These are phyloP conservation scores for Thecocarcelia acutangulata DNA, from an alignment of 2,888 invertebrate genomes.

Conservation along the genomic window DNA sequence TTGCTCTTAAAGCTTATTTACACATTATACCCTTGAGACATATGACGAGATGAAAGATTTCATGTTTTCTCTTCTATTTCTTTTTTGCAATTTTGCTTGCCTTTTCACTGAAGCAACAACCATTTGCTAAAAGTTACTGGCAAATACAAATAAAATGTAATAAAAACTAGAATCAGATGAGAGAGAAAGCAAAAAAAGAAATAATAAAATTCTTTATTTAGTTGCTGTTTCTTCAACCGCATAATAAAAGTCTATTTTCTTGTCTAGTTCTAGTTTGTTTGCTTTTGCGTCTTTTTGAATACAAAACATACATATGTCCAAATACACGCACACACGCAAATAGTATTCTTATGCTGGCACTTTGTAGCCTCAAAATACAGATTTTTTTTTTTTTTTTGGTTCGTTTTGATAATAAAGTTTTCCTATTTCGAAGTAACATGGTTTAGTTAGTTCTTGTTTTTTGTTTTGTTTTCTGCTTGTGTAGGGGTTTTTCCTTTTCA, in stretches of 20 bases:
- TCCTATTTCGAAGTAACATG: conserved; percentile 30
- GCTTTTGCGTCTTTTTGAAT: not conserved
- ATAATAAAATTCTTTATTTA: conserved; percentile 41
- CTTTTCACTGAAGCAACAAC: conserved; percentile 44
- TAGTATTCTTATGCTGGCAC: not conserved
- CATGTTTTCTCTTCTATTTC: conserved; percentile 9
- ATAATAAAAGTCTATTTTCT: conserved; percentile 66
- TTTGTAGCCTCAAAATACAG: not conserved
- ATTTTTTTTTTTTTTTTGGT: not conserved
- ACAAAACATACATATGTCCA: not conserved
- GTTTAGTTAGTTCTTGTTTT: conserved; percentile 27
- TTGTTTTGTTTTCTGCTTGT: not conserved
- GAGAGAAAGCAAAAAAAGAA: not conserved
- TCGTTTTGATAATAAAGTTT: not conserved
- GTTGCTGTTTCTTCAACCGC: conserved; percentile 55
- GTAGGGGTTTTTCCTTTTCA: conserved; percentile 23
- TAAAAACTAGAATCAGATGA: conserved; percentile 11
- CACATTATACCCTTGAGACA: conserved; percentile 68
- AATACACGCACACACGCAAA: not conserved
- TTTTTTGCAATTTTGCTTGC: not conserved
- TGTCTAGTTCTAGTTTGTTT: conserved; percentile 45
- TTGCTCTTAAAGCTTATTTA: conserved; percentile 55
- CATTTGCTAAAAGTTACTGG: conserved; percentile 35
- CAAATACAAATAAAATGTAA: conserved; percentile 28
- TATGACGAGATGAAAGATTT: conserved; percentile 54